Evolutionary conservation across 2,797 vertebrate genomes (phyloP).

Genomic region (Channa striata): DNA sequence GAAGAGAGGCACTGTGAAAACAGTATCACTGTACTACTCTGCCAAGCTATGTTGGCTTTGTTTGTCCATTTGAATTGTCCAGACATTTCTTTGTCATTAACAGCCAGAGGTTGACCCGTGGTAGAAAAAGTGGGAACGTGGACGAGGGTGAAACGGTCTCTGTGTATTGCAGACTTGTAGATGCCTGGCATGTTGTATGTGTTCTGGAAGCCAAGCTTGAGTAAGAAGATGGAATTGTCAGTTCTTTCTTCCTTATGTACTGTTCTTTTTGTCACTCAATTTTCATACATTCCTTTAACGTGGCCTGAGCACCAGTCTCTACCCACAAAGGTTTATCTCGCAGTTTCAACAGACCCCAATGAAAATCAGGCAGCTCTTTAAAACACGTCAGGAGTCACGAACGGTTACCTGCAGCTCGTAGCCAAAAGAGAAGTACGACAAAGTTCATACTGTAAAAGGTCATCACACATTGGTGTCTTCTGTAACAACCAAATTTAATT

Average conservation of each 20-base stretch:
- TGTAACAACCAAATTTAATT: conserved; percentile 2
- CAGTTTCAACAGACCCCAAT: conserved; percentile 16
- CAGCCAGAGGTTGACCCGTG: conserved; percentile 59
- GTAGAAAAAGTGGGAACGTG: conserved; percentile 28
- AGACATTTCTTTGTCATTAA: conserved; percentile 74
- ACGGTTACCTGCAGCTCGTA: conserved; percentile 13
- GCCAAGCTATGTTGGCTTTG: conserved; percentile 79
- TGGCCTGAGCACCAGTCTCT: conserved; percentile 30
- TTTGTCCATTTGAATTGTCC: conserved; percentile 84
- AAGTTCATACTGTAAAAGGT: conserved; percentile 22
- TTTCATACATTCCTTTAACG: conserved; percentile 68
- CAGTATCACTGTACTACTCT: conserved; percentile 80
- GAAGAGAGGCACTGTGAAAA: conserved; percentile 69
- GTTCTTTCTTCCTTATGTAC: conserved; percentile 21
- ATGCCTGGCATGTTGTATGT: conserved; percentile 26
- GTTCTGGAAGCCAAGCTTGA: conserved; percentile 40
- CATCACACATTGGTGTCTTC: conserved; percentile 7
- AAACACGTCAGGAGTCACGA: conserved; percentile 33
- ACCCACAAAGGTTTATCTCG: conserved; percentile 23
- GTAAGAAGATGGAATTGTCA: conserved; percentile 40
- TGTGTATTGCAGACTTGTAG: conserved; percentile 41
- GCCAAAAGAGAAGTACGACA: conserved; percentile 1
- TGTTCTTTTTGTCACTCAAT: conserved; percentile 29
- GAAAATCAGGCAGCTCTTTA: conserved; percentile 52
- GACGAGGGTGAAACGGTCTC: conserved; percentile 33